These are phyloP conservation scores for Eupeodes latifasciatus DNA, from an alignment of 2,888 invertebrate genomes.

Conservation along the genomic window DNA sequence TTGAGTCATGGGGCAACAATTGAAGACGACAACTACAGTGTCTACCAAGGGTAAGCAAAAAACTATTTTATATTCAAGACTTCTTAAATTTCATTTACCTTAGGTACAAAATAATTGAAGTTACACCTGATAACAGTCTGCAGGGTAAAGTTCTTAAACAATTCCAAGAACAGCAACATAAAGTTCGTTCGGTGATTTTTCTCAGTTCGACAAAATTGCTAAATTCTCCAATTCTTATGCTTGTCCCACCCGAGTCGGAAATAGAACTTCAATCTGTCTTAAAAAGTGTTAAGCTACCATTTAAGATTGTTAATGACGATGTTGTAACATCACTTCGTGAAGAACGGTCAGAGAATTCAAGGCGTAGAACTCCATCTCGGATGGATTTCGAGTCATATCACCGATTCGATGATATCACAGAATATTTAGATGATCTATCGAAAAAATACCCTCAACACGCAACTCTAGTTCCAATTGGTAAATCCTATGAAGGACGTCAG, in stretches of 20 bases:
- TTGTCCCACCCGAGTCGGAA: constrained; percentile 54
- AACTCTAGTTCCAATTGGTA: constrained; percentile 86
- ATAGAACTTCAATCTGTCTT: constrained; percentile 32
- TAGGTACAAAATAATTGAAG: constrained; percentile 68
- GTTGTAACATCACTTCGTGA: constrained; percentile 23
- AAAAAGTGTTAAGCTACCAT: constrained; percentile 5
- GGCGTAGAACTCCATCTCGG: constrained; percentile 43
- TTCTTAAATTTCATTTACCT: neutral
- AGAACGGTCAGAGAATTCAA: constrained; percentile 44
- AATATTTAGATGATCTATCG: constrained; percentile 84
- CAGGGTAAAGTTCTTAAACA: constrained; percentile 32
- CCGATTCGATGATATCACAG: constrained; percentile 84
- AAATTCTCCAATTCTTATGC: constrained; percentile 37
- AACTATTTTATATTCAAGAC: neutral
- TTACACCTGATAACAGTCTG: constrained; percentile 20
- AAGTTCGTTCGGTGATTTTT: constrained; percentile 34
- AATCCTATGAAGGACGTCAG: constrained; percentile 86
- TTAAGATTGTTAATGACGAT: constrained; percentile 37
- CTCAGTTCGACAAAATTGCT: constrained; percentile 45
- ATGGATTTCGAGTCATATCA: constrained; percentile 76
- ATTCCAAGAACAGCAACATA: constrained; percentile 15
- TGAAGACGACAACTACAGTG: constrained; percentile 65
- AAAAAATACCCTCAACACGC: constrained; percentile 84
- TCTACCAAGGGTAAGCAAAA: constrained; percentile 54
- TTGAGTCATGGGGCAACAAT: neutral